Conservation (phyloP, 1,140 invertebrate genomes). For the Myzus persicae region DNA sequence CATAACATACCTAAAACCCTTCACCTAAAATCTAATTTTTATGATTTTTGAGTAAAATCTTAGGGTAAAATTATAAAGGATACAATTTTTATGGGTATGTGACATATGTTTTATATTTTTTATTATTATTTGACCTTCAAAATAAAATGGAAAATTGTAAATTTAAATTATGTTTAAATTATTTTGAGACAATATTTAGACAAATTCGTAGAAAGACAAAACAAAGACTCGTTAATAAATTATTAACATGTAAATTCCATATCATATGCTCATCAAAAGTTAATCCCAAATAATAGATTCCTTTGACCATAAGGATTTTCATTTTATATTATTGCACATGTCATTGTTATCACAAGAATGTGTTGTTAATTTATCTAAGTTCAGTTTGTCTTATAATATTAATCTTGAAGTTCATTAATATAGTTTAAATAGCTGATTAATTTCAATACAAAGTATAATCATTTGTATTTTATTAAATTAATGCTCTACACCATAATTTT, state of each 20-base stretch:
- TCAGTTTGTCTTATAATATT: neutral
- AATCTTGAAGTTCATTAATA: neutral
- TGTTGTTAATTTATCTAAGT: neutral
- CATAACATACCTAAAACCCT: too few relatives aligned
- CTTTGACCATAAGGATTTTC: neutral
- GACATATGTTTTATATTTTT: too few relatives aligned
- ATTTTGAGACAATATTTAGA: too few relatives aligned
- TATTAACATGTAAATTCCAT: neutral
- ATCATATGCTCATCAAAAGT: neutral
- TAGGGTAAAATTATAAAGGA: too few relatives aligned
- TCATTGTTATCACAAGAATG: neutral
- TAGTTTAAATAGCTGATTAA: neutral
- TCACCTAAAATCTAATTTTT: too few relatives aligned
- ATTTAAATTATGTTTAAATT: too few relatives aligned
- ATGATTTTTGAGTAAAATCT: too few relatives aligned
- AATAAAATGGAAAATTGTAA: too few relatives aligned
- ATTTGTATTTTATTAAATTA: neutral
- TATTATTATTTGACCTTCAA: too few relatives aligned
- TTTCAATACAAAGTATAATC: neutral
- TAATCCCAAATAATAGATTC: neutral
- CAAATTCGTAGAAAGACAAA: too few relatives aligned
- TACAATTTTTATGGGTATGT: too few relatives aligned
- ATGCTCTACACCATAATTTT: neutral
- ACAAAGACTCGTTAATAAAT: neutral
- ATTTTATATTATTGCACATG: neutral